Evolutionary conservation across 2,797 vertebrate species (phyloP), one percentile per base, ranked within the genome.

Genomic region (Acanthornis magna): DNA sequence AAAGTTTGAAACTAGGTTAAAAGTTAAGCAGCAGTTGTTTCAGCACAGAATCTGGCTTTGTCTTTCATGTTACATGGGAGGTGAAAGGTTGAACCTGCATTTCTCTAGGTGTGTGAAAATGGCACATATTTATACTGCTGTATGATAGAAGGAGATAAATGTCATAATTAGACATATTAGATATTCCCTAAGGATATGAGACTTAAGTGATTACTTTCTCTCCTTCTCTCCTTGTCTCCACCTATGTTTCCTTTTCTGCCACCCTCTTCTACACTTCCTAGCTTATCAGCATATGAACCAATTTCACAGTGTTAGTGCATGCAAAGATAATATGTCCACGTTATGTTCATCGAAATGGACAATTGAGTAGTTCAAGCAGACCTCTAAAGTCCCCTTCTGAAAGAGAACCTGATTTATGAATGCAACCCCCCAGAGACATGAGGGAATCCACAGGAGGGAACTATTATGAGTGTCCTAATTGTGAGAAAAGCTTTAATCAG

Each of bases 401-500:
- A 84, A 74, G 25, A 80, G 47, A 87, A 63, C 21, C 38, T 82
- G 30, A 43, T 72, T 77, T 83, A 73, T 21, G 58, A 83, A 71
- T 68, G 63, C 45, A 91, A 16, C 5, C 30, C 76, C 54, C 54
- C 36, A 75, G 79, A 83, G 85, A 88, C 62, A 57, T 47, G 38
- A 65, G 20, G 36, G 47, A 89, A 92, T 84, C n/a, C 85, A 84
- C 79, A 84, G 62, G 1, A 62, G 68, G 91, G 57, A 51, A 40
- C 26, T 67, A 60, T 89, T 87, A 91, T 55, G 60, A 89, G 36
- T 78, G 53, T 62, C 70, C 82, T 75, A 79, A 90, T 93, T 85
- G 76, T 75, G 43, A 84, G 40, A 81, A 78, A 88, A 94, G 34
- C 43, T 91, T 95, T 94, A 93, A 94, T 89, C 85, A 93, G 88